Percentiles rank a stretch among this genome's conserved stretches.
Conservation (phyloP, 1,140 invertebrate species). For the Physella acuta region DNA sequence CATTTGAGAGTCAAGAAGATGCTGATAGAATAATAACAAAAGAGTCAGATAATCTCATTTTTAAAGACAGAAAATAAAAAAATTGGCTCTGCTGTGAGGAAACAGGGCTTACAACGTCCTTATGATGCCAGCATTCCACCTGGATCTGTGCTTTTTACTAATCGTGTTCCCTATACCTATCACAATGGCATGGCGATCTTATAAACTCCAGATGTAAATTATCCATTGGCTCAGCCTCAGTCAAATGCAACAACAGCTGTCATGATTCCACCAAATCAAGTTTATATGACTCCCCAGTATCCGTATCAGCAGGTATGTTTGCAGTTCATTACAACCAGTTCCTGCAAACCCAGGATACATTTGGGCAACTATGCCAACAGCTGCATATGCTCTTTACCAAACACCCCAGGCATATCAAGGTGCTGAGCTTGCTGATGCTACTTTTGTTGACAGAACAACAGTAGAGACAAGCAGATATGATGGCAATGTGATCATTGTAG, state of each 20-base stretch:
- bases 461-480: conserved; percentile 32
- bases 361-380: conserved; percentile 46
- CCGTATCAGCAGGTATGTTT: conserved; percentile 47
- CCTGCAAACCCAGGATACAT: conserved; percentile 44
- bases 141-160: conserved; percentile 65
- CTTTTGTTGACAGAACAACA: conserved; percentile 44
- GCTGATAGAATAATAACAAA: conserved; percentile 70
- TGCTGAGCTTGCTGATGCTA: conserved; percentile 43
- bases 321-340: conserved; percentile 41
- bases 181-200: conserved; percentile 68
- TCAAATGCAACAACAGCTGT: conserved; percentile 42
- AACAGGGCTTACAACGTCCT: conserved; percentile 61
- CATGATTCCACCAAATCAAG: conserved; percentile 51
- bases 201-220: conserved; percentile 47
- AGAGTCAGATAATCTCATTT: conserved; percentile 71
- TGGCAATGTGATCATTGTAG: conserved; percentile 36
- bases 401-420: conserved; percentile 41
- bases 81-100: conserved; percentile 86
- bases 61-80: conserved; percentile 83
- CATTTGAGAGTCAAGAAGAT: conserved; percentile 89
- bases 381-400: conserved; percentile 52
- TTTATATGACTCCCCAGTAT: conserved; percentile 52
- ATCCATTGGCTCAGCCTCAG: conserved; percentile 48
- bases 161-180: conserved; percentile 65
- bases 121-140: conserved; percentile 60